Base-by-base conservation (phyloP, 2,113 vertebrate species). In the Egretta garzetta region DNA sequence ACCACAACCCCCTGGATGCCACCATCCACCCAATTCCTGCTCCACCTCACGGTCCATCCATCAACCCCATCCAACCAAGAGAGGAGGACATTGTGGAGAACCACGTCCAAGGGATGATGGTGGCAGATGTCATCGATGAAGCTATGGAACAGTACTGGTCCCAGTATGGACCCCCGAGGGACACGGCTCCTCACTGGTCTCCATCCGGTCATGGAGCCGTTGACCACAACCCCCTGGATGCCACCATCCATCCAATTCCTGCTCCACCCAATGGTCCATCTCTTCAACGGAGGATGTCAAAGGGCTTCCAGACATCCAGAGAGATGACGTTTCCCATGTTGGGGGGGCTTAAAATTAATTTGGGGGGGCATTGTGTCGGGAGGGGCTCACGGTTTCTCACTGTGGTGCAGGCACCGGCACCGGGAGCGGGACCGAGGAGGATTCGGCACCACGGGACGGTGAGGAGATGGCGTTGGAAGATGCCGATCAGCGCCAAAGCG, bases 381-480 rank as follows among this genome's bases (percentile, higher is more conserved):
- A 67, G 39, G 7, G 6, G 4, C 41, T 82, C 35, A 49, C 1
- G 22, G 28, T 17, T 59, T 49, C 30, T 60, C 6, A 4, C 37
- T 2, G 1, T 6, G 23, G 62, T 49, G 68, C 66, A 67, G 90
- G 59, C 6, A 28, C 56, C 5, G 45, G 52, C 3, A 5, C 39
- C 3, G 56, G n/a, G 15, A 73, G 53, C 2, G 71, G 53, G 23
- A 45, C 49, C 0, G 90, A 92, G 13, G 92, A 87, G 27, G 94
- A 82, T 2, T 14, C 26, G 0, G 26, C 66, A 3, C 21, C 22
- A 1, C 80, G 35, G 5, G 47, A 28, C 2, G 2, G 6, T 1
- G 55, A 62, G 13, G 75, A 64, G 26, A n/a, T 15, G 2, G 21
- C 50, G 2, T 39, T 6, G 23, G 80, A 55, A 8, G 74, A 64